phyloP scores from a whole-genome alignment of 2,797 vertebrate species.

The Champsocephalus esox region DNA sequence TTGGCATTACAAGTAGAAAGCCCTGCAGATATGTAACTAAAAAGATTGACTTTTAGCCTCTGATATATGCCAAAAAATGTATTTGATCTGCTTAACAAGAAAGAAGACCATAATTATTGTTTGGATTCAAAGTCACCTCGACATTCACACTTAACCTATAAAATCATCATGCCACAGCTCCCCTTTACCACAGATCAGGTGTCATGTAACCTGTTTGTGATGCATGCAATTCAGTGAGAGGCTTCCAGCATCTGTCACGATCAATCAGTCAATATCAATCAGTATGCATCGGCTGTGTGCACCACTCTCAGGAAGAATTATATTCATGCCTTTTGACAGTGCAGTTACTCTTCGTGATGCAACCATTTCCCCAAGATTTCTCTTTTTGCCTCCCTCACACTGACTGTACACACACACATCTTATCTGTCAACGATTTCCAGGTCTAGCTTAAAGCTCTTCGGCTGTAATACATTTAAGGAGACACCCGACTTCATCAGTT shows the following conservation, averaged over 20 bases:
- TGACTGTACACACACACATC: not conserved
- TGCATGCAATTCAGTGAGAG: not conserved
- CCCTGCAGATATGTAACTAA: not conserved
- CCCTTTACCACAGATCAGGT: conserved; percentile 2
- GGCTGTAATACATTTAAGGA: conserved; percentile 4
- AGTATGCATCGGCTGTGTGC: conserved; percentile 11
- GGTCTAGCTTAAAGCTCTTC: too few species aligned
- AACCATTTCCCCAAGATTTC: conserved; percentile 18
- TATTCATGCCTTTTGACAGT: conserved; percentile 4
- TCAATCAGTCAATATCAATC: conserved; percentile 35
- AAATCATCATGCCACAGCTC: not conserved
- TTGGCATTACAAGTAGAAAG: too few species aligned
- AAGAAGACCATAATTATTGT: not conserved
- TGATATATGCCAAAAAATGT: not conserved
- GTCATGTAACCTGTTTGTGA: not conserved
- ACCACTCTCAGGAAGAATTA: not conserved
- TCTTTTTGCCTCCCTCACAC: too few species aligned
- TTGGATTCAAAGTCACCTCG: not conserved
- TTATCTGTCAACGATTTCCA: not conserved
- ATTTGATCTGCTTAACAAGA: not conserved
- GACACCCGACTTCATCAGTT: conserved; percentile 28
- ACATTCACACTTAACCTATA: conserved; percentile 12
- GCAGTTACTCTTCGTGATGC: conserved; percentile 12
- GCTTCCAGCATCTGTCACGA: not conserved
- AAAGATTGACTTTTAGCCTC: conserved; percentile 1